A percentile compares a stretch with the other conserved stretches of the same genome.
Conservation (phyloP, 2,797 vertebrate species). For the Yasuhikotakia modesta region DNA sequence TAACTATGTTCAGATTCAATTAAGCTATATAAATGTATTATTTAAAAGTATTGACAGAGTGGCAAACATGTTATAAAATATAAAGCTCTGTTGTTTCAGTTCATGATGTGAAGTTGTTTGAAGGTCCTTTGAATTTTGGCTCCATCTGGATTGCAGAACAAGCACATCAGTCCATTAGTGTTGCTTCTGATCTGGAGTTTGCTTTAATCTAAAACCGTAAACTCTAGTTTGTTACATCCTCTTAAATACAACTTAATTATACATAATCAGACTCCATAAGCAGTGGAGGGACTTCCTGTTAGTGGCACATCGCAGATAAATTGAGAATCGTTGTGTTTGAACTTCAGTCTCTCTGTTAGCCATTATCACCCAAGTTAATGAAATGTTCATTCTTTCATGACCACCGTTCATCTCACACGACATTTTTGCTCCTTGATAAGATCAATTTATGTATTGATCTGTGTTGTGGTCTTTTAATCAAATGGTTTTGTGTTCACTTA, state of each 20-base stretch:
- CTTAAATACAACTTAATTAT: constrained; percentile 74
- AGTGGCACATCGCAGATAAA: constrained; percentile 43
- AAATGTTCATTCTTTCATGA: too few relatives aligned
- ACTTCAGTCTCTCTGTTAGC: constrained; percentile 3
- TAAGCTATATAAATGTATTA: neutral
- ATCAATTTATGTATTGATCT: neutral
- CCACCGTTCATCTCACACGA: too few relatives aligned
- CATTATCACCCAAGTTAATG: neutral
- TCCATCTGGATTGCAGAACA: constrained; percentile 82
- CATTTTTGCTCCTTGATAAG: neutral
- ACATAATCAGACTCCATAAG: constrained; percentile 75
- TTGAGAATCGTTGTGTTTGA: constrained; percentile 12
- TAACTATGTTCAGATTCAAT: neutral
- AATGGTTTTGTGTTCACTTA: neutral
- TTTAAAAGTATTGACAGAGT: neutral
- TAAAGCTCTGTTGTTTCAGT: neutral
- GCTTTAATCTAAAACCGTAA: constrained; percentile 86
- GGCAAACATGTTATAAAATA: neutral
- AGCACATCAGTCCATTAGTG: constrained; percentile 81
- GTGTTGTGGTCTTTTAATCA: neutral
- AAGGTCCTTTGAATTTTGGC: constrained; percentile 62
- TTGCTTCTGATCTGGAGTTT: constrained; percentile 80
- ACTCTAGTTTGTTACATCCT: constrained; percentile 83
- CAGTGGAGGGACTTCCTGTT: constrained; percentile 67
- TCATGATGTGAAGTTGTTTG: neutral